phyloP scores from a whole-genome alignment of 2,113 vertebrate genomes.

The Tympanuchus pallidicinctus region DNA sequence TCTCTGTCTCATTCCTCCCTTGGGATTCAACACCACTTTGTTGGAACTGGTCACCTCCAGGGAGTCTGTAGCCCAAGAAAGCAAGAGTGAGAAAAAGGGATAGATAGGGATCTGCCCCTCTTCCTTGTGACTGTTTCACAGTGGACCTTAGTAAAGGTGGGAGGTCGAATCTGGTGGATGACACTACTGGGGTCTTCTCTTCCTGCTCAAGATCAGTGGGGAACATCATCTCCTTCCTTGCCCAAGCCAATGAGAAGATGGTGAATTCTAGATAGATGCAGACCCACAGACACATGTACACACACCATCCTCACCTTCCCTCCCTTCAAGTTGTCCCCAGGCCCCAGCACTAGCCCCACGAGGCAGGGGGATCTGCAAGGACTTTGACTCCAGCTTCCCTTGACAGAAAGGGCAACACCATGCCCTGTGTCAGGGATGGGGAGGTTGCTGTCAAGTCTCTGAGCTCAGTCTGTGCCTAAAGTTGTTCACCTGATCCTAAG shows the following conservation, averaged over 20 bases:
- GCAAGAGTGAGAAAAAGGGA: background rate
- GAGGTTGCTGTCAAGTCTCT: fast-evolving
- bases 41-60: background rate
- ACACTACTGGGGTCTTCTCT: background rate
- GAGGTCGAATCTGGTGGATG: background rate
- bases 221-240: background rate
- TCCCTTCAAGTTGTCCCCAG: background rate
- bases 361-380: fast-evolving
- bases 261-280: fast-evolving
- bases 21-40: background rate
- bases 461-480: background rate
- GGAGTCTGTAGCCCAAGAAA: background rate
- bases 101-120: background rate
- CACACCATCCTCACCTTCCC: background rate
- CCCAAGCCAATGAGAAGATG: background rate
- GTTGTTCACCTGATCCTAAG: background rate
- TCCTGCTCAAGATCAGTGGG: background rate
- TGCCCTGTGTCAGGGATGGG: no score
- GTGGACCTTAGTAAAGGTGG: background rate
- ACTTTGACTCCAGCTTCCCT: fast-evolving
- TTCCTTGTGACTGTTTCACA: background rate
- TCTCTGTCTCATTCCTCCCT: background rate
- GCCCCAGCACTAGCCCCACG: background rate
- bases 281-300: background rate
- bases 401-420: background rate